Percentiles rank a stretch among this genome's conserved stretches.
These are phyloP conservation scores for Mesorhabditis sp. DNA, from an alignment of 2,888 invertebrate species.

Conservation along the genomic window DNA sequence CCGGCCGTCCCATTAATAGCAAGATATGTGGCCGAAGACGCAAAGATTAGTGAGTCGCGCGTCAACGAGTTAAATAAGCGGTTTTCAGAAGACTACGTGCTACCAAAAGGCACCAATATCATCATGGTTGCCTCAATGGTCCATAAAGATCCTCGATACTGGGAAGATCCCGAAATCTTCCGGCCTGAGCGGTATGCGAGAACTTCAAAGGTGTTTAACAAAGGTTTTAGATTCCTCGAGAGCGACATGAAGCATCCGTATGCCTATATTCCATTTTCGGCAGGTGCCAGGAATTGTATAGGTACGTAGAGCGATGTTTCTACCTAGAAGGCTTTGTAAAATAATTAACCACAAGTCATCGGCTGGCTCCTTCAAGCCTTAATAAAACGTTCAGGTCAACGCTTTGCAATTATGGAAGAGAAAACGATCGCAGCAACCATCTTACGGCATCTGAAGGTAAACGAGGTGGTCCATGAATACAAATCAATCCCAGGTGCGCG, in stretches of 20 bases:
- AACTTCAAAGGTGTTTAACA: neutral
- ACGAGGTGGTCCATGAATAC: neutral
- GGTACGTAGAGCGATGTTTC: slow-evolving; percentile 51
- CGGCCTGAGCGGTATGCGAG: neutral
- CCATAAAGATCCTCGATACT: slow-evolving; percentile 55
- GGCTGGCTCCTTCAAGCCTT: neutral
- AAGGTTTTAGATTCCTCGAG: slow-evolving; percentile 57
- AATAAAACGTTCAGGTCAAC: slow-evolving; percentile 39
- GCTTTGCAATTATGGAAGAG: slow-evolving; percentile 58
- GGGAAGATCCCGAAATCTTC: slow-evolving; percentile 33
- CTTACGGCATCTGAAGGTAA: slow-evolving; percentile 42
- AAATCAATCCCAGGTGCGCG: slow-evolving; percentile 22
- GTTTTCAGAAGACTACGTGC: slow-evolving; percentile 40
- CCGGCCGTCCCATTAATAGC: slow-evolving; percentile 56
- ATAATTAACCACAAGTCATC: too few species aligned
- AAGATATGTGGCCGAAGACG: slow-evolving; percentile 57
- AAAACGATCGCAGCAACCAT: slow-evolving; percentile 51
- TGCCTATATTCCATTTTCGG: slow-evolving; percentile 63
- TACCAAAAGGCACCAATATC: slow-evolving; percentile 59
- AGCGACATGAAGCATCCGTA: slow-evolving; percentile 60
- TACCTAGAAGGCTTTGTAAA: neutral
- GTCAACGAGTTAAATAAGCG: neutral
- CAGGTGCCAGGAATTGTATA: slow-evolving; percentile 63
- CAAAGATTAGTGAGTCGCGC: slow-evolving; percentile 37
- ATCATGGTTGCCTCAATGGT: slow-evolving; percentile 57